Conservation (phyloP, 2,113 vertebrate genomes). For the Lepidothrix coronata region DNA sequence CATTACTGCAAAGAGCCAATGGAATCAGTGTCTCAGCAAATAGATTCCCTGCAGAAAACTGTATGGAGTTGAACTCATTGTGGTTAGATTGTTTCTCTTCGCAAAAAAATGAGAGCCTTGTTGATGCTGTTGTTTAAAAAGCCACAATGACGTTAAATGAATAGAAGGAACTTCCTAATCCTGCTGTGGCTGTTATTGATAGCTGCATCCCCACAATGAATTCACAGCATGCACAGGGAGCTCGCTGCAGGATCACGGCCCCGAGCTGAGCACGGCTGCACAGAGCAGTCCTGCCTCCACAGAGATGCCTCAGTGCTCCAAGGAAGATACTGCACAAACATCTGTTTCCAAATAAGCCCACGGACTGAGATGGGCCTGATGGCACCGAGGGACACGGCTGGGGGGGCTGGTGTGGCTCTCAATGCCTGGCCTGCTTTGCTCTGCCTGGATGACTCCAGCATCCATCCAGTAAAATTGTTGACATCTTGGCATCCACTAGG, state of each 20-base stretch:
- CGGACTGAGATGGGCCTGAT: fast-evolving
- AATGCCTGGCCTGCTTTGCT: fast-evolving
- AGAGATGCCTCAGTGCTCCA: not conserved
- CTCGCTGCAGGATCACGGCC: fast-evolving
- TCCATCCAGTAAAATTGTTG: not conserved
- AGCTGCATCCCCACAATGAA: not conserved
- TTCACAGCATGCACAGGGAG: fast-evolving
- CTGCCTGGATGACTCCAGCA: not conserved
- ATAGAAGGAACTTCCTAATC: slow-evolving; percentile 4
- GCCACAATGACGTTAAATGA: not conserved
- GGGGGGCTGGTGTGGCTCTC: fast-evolving
- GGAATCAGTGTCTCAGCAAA: slow-evolving; percentile 25
- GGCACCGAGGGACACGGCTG: fast-evolving
- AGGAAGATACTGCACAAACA: not conserved
- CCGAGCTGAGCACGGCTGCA: fast-evolving
- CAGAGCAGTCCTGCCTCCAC: not conserved
- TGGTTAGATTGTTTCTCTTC: not conserved
- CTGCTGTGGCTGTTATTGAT: not conserved
- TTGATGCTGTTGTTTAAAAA: not conserved
- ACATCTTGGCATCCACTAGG: too few relatives aligned
- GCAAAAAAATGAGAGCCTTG: not conserved
- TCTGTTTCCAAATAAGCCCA: not conserved
- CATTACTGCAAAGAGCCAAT: not conserved
- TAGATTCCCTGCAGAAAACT: not conserved
- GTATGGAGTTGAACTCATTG: not conserved